Base-by-base conservation (phyloP, 2,888 invertebrate genomes). In the Hydriomena furcata region DNA sequence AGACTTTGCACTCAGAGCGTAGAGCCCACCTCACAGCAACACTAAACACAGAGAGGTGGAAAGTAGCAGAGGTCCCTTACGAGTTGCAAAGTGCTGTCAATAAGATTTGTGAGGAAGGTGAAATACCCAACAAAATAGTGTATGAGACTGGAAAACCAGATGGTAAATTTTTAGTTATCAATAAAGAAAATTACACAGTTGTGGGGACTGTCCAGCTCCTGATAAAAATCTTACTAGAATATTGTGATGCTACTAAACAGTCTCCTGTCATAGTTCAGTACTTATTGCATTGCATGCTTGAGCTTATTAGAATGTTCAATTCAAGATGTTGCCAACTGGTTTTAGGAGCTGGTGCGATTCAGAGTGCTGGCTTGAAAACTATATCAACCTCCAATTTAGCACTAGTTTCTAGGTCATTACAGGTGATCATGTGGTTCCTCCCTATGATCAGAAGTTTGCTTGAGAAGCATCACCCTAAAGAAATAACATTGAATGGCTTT, bases 361-460 rank as follows among this genome's bases (percentile, higher is more conserved):
- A 97, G 72, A 95, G 97, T 58, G 98, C 98, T 25, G 99, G 99
- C 3, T 87, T 97, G 43, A 97, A 97, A 85, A 98, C 97, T 17
- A 98, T 98, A 60, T 98, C 98, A 2, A 98, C 97, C 67, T 96
- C 96, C 24, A 98, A 99, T 87, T 91, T 99, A 67, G 98, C 96
- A 6, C 84, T 97, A 59, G 95, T 96, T 0, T 95, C 96, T 7
- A 91, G 97, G 64, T 96, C 96, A 21, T 82, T 97, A 23, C 96
- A 97, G 70, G 91, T 97, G 13, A 91, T 97, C 34, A 83, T 96
- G 44, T 96, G 95, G 95, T 88, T 96, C 58, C 88, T 96, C 71
- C 95, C 95, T 0, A 92, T 94, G 65, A 91, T 96, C 24, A 92
- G 92, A 70, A 81, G 87, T 30, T 94, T 95, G 69, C 94, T 96